phyloP scores from a whole-genome alignment of 2,797 vertebrate genomes.

The Gephyroberyx darwinii region DNA sequence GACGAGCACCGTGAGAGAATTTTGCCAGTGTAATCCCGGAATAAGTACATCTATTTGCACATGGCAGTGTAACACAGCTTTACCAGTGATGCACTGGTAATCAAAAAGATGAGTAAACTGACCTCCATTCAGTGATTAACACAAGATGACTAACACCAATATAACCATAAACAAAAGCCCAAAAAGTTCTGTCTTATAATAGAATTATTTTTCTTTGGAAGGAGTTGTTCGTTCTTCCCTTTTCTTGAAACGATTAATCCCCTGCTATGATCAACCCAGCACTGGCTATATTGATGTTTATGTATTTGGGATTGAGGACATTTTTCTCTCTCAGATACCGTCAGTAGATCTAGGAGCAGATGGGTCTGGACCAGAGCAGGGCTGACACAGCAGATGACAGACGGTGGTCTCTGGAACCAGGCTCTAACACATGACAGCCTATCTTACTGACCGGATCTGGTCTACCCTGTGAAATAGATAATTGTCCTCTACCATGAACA shows the following conservation, averaged over 20 bases:
- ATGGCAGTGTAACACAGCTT: not conserved
- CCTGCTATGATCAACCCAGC: not conserved
- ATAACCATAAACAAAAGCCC: too few relatives aligned
- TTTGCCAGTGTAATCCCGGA: not conserved
- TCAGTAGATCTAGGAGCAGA: slow-evolving; percentile 70
- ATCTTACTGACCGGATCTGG: slow-evolving; percentile 61
- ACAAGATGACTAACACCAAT: too few relatives aligned
- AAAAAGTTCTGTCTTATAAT: too few relatives aligned
- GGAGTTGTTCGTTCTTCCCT: too few relatives aligned
- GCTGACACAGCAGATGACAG: slow-evolving; percentile 74
- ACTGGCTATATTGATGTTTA: not conserved
- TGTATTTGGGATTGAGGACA: slow-evolving; percentile 39
- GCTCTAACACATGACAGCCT: slow-evolving; percentile 64
- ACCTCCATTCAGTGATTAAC: too few relatives aligned
- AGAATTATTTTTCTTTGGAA: too few relatives aligned
- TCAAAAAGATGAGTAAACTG: too few relatives aligned
- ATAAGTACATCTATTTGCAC: slow-evolving; percentile 11
- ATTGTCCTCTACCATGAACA: slow-evolving; percentile 17
- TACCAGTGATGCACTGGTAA: too few relatives aligned
- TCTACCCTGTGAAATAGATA: slow-evolving; percentile 40
- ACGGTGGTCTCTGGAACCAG: slow-evolving; percentile 73
- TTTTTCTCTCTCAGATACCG: slow-evolving; percentile 55
- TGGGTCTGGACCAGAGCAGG: slow-evolving; percentile 66
- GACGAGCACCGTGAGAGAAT: not conserved
- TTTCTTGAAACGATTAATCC: too few relatives aligned